Evolutionary conservation across 2,888 invertebrate genomes (phyloP), one percentile per base, ranked within the genome.

Genomic region (Chrysotoxum bicinctum): DNA sequence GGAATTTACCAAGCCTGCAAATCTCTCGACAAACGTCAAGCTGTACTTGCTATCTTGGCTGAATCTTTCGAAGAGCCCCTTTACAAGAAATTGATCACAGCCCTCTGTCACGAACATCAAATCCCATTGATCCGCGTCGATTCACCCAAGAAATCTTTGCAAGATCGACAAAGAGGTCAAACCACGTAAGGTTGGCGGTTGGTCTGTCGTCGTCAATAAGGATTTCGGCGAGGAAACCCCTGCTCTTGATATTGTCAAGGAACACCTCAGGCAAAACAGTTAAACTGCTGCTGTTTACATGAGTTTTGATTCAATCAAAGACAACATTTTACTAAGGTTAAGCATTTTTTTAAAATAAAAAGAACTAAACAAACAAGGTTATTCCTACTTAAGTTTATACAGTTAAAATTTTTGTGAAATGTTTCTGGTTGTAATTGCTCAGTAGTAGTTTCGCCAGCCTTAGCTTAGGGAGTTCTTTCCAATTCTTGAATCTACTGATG

Each of bases 81-180:
- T 93, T 99, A 99, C 94, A 98, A 98, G 91, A 99, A 98, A 92
- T 94, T 99, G 68, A 98, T 99, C 30, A 97, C 98, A 91, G 99
- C 99, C 48, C 94, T 99, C n/a, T n/a, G n/a, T n/a, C n/a, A n/a
- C n/a, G n/a, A n/a, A n/a, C n/a, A n/a, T n/a, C n/a, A n/a, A n/a
- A n/a, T n/a, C n/a, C n/a, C n/a, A n/a, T n/a, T n/a, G n/a, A n/a
- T n/a, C n/a, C n/a, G n/a, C n/a, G n/a, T 99, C 64, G 99, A 99
- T 92, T 98, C 98, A 93, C 99, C 98, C 94, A 99, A 99, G 93
- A 98, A 98, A 92, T 88, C 95, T 99, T 82, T 99, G 99, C 94
- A 99, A 99, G 94, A 98, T 99, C 90, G 99, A 99, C 94, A 98
- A 97, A 91, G 98, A 99, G 89, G 99, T 99, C 90, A 99, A 99